phyloP scores from a whole-genome alignment of 2,113 vertebrate species.

The Petroica traversi region DNA sequence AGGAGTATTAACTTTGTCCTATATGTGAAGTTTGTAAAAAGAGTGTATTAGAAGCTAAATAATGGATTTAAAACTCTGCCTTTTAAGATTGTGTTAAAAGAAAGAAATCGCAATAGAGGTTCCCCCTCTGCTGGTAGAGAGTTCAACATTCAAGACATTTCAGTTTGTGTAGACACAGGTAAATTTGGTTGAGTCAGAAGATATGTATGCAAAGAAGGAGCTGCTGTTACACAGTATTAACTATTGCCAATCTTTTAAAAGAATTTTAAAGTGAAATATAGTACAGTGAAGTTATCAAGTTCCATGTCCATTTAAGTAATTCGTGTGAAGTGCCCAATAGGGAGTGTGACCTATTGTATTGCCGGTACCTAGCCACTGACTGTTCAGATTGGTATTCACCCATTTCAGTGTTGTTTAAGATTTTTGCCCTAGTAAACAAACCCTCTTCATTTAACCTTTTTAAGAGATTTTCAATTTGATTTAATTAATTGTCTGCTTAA shows the following conservation, averaged over 20 bases:
- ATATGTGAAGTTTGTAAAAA: neutral
- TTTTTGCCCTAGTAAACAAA: neutral
- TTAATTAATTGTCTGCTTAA: neutral
- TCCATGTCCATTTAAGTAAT: neutral
- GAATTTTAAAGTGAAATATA: neutral
- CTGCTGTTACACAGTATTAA: neutral
- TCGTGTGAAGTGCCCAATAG: neutral
- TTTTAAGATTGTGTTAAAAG: constrained; percentile 4
- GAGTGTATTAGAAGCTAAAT: neutral
- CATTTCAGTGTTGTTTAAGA: neutral
- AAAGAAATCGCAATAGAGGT: constrained; percentile 18
- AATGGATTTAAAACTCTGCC: neutral
- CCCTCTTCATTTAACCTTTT: neutral
- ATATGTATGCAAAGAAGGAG: neutral
- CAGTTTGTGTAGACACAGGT: neutral
- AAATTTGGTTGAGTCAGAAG: neutral
- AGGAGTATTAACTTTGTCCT: neutral
- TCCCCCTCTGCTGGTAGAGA: neutral
- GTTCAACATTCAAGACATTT: neutral
- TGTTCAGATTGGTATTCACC: neutral
- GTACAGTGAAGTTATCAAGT: neutral
- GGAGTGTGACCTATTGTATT: neutral
- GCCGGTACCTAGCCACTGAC: neutral
- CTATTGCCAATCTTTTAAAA: neutral
- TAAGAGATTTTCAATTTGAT: neutral